phyloP scores from a whole-genome alignment of 1,140 invertebrate species.

The Phocides pigmalion region DNA sequence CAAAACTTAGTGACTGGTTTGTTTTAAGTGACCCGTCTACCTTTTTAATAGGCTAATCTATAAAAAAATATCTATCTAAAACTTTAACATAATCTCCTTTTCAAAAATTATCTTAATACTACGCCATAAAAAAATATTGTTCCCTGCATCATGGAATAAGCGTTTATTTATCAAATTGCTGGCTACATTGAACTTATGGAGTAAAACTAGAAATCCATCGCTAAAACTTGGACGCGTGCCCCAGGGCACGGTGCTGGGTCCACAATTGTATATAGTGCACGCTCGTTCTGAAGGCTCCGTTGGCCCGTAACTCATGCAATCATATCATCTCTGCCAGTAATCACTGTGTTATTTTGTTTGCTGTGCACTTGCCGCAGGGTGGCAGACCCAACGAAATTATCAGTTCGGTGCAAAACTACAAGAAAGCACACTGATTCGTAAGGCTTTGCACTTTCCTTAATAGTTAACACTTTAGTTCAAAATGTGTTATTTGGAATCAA shows the following conservation, averaged over 20 bases:
- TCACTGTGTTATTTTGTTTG: constrained; percentile 68
- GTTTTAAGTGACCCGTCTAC: no score
- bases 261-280: constrained; percentile 48
- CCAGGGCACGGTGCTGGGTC: constrained; percentile 54
- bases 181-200: constrained; percentile 33
- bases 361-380: constrained; percentile 53
- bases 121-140: constrained; percentile 8
- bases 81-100: neutral
- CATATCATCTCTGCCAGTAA: constrained; percentile 69
- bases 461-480: constrained; percentile 10
- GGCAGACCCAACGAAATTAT: constrained; percentile 46
- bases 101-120: neutral
- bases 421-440: constrained; percentile 21
- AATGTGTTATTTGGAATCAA: constrained; percentile 28
- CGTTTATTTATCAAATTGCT: constrained; percentile 39
- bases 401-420: constrained; percentile 35
- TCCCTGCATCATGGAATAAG: constrained; percentile 10
- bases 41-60: no score
- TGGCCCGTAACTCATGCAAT: constrained; percentile 56
- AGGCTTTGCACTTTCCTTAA: constrained; percentile 16
- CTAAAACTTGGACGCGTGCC: constrained; percentile 53
- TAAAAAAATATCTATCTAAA: no score
- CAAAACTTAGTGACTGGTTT: no score
- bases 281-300: constrained; percentile 34
- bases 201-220: constrained; percentile 42